Evolutionary conservation across 1,140 invertebrate genomes (phyloP).

Genomic region (Aphelinus atriplicis): DNA sequence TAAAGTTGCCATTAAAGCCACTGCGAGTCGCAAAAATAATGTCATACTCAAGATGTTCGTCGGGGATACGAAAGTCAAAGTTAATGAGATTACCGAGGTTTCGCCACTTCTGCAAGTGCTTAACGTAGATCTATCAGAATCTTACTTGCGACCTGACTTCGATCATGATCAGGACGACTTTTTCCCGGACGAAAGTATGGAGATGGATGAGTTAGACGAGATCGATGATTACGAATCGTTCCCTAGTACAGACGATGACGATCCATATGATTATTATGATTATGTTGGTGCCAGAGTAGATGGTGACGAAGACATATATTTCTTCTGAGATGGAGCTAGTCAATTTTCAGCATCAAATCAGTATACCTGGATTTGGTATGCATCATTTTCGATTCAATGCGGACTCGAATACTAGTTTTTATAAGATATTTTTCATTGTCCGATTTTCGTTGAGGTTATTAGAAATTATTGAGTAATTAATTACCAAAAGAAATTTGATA

Average conservation of each 20-base stretch:
- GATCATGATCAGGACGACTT: conserved; percentile 3
- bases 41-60: conserved; percentile 50
- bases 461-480: no score
- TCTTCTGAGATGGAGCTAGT: not conserved
- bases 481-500: no score
- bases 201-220: not conserved
- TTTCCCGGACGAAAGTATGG: not conserved
- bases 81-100: conserved; percentile 38
- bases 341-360: no score
- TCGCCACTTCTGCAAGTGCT: conserved; percentile 55
- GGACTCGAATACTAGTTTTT: no score
- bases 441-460: no score
- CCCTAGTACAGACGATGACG: not conserved
- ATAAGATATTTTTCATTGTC: no score
- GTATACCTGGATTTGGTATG: no score
- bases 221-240: conserved; percentile 13
- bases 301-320: not conserved
- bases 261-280: not conserved
- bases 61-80: conserved; percentile 41
- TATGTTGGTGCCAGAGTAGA: not conserved
- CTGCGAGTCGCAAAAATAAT: conserved; percentile 47
- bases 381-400: no score
- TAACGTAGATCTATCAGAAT: conserved; percentile 45
- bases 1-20: conserved; percentile 44
- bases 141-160: conserved; percentile 4